Conservation (phyloP, 2,888 invertebrate species). For the Brenthis hecate region DNA sequence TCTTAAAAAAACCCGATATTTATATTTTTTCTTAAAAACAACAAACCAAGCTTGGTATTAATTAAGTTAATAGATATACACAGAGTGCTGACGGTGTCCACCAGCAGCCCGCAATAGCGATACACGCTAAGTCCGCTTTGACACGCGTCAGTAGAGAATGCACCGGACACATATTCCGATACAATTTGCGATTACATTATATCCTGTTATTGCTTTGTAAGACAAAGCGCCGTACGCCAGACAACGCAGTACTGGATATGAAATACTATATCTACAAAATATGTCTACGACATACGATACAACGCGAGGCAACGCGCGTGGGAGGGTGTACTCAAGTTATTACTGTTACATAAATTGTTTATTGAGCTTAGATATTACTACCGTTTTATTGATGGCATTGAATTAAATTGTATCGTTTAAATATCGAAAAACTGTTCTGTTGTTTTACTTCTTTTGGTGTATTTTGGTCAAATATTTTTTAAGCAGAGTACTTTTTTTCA, state of each 20-base stretch:
- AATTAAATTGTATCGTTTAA: not conserved
- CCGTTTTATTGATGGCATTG: not conserved
- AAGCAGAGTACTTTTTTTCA: no score
- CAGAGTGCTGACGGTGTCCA: no score
- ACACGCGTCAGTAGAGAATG: not conserved
- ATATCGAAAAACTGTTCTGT: no score
- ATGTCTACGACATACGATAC: not conserved
- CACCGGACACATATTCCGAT: constrained; percentile 23
- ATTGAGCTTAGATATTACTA: not conserved
- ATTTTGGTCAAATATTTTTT: no score
- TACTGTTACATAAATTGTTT: constrained; percentile 1
- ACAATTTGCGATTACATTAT: constrained; percentile 37
- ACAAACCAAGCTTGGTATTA: no score
- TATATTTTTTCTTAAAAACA: no score
- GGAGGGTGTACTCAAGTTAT: constrained; percentile 12
- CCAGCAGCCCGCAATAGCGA: not conserved
- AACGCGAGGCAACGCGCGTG: not conserved
- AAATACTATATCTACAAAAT: not conserved
- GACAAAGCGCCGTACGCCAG: constrained; percentile 27
- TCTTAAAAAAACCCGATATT: no score
- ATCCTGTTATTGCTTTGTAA: constrained; percentile 36
- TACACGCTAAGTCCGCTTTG: constrained; percentile 11
- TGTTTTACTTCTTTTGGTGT: no score
- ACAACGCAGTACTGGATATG: not conserved
- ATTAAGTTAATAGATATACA: no score